These are phyloP conservation scores for Micromys minutus DNA, from an alignment of 2,113 vertebrate genomes.

Conservation along the genomic window DNA sequence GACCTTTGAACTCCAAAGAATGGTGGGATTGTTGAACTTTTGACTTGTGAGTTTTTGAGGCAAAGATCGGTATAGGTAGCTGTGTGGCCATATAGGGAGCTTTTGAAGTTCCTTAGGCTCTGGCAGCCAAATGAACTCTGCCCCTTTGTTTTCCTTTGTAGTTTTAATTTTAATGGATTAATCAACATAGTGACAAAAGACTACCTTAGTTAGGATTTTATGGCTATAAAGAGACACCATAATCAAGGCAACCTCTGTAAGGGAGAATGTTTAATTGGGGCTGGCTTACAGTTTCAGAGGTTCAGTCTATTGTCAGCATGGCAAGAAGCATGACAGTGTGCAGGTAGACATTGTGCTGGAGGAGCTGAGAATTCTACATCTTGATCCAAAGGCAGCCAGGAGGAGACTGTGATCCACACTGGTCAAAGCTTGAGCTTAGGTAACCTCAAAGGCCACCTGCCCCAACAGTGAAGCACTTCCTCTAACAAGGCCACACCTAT, in stretches of 20 bases:
- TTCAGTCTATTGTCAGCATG: background rate
- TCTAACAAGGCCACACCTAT: background rate
- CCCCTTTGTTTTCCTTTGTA: conserved; percentile 29
- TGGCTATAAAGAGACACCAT: background rate
- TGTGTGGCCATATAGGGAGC: background rate
- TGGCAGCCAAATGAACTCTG: background rate
- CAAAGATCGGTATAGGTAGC: background rate
- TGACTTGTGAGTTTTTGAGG: background rate
- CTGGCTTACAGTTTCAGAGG: background rate
- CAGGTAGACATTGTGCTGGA: background rate
- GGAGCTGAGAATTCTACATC: background rate
- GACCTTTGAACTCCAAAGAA: background rate
- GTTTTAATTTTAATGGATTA: conserved; percentile 37
- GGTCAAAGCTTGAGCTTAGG: background rate
- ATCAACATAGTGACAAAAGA: background rate
- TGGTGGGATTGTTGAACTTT: background rate
- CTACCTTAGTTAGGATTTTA: background rate
- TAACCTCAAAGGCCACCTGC: background rate
- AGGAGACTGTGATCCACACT: background rate
- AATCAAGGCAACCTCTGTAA: background rate
- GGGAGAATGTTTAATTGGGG: background rate
- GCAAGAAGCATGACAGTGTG: background rate
- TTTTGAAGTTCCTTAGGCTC: conserved; percentile 29
- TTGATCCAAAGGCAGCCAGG: background rate
- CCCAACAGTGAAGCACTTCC: background rate